Base-by-base conservation (phyloP, 1,140 invertebrate genomes). In the Drosophila nigrodunni region DNA sequence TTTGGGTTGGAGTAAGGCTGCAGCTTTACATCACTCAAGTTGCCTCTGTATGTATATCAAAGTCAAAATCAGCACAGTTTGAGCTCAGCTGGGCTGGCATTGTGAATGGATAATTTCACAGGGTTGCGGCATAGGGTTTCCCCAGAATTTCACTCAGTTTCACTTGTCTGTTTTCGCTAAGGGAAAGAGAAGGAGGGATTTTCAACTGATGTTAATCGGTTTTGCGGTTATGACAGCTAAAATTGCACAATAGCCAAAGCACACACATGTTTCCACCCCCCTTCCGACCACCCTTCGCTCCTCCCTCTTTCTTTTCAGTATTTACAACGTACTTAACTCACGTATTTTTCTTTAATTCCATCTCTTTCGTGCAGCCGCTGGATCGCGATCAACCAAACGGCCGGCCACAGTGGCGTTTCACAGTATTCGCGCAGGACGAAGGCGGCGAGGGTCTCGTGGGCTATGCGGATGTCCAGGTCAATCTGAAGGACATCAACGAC, bases 401-500 rank as follows among this genome's bases (percentile, higher is more conserved):
- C 13, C 94, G 98, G 59, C 97, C 98, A 1, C 97, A 98, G 89
- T 99, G 98, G 98, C 95, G 98, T 80, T 99, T 99, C 93, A 99
- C 98, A 4, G 98, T 99, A 3, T 98, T 98, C 90, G 98, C 98
- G 52, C 97, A 98, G 93, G 98, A 99, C 92, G 98, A 99, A 94
- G 97, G 97, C 3, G 97, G 97, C 41, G 97, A 98, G 93, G 98
- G 97, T 41, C 94, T 99, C 1, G 98, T 99, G 5, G 98, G 98
- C 44, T 99, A 99, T 92, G 98, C 98, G n/a, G 98, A 99, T 93
- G 98, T 99, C 3, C 97, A 99, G 94, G 98, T 99, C 61, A 98
- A 98, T 93, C 95, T 99, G 3, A 97, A 98, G 92, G 98, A 99
- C 92, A 98, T 99, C 88, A 99, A 99, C 93, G 99, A 99, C 93